Base-by-base conservation (phyloP, 2,797 vertebrate genomes). In the Discoglossus pictus region DNA sequence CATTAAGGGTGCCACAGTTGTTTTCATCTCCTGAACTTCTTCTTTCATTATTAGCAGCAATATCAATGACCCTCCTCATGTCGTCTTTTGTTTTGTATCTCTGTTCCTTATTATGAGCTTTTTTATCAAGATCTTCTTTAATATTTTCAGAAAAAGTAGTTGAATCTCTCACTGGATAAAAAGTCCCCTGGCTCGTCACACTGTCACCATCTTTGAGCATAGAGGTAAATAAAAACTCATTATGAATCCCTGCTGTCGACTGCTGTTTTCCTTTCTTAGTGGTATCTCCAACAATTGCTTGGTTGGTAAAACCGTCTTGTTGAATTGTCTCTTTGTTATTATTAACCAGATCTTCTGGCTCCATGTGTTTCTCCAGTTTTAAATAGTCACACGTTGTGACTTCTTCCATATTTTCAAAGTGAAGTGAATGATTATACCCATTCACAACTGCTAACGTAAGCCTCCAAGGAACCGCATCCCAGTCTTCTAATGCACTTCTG, bases 321-420 rank as follows among this genome's bases (percentile, higher is more conserved):
- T 50, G 34, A 34, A 38, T 47, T 13, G 9, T 13, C 16, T n/a
- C 35, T 15, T 58, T 50, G 36, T 58, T 70, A 15, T 42, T 62
- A 31, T 56, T 70, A 17, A 63, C 9, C 20, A 70, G 24, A 46
- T 56, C 68, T 46, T 63, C 67, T 16, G 58, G 36, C 12, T 51
- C n/a, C 25, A 43, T 9, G 20, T 12, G 51, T 15, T 56, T 35
- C 16, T 70, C 59, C 44, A 43, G 8, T 44, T 36, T 42, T 25
- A 58, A 70, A 11, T 40, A 13, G 18, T 25, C 17, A 43, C 35
- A 42, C 54, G 60, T 9, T 39, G 18, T 4, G 10, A 7, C 43
- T 17, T 34, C 46, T 60, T 50, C 38, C 7, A 42, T n/a, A 44
- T n/a, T 50, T 6, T 35, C 46, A 35, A 25, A 13, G 31, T 35